These are phyloP conservation scores for Enteromius paludinosus DNA, from an alignment of 2,797 vertebrate species.

Conservation along the genomic window DNA sequence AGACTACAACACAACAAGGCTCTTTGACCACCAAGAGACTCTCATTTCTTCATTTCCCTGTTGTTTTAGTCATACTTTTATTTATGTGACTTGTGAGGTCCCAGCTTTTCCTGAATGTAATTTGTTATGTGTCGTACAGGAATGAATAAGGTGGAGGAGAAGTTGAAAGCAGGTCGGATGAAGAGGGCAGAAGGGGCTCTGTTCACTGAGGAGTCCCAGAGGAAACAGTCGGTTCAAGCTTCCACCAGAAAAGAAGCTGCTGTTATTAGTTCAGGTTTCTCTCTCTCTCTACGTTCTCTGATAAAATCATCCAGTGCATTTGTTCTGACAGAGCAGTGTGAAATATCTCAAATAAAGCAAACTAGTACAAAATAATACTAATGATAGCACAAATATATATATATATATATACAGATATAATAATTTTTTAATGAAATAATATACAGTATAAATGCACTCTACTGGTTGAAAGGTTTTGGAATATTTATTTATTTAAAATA, in stretches of 20 bases:
- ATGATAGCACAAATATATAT: not conserved
- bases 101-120: constrained; percentile 1
- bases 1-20: not conserved
- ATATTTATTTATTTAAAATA: not conserved
- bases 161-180: constrained; percentile 85
- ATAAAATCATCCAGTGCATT: not conserved
- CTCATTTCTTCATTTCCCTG: constrained; percentile 3
- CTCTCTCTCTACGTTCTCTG: constrained; percentile 2
- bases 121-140: constrained; percentile 72
- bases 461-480: not conserved
- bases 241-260: constrained; percentile 79
- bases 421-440: too few relatives aligned
- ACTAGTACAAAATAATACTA: not conserved
- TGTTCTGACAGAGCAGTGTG: not conserved
- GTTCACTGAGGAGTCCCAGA: constrained; percentile 82
- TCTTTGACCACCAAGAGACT: not conserved
- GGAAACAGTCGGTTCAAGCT: constrained; percentile 72
- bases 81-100: constrained; percentile 15
- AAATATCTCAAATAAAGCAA: not conserved
- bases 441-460: not conserved
- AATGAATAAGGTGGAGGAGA: constrained; percentile 94
- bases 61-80: not conserved
- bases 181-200: constrained; percentile 82
- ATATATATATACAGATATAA: not conserved
- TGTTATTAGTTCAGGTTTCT: constrained; percentile 68